A percentile compares a stretch with the other conserved stretches of the same genome.
These are phyloP conservation scores for Neotragus pygmaeus DNA, from an alignment of 2,113 vertebrate genomes.

Conservation along the genomic window DNA sequence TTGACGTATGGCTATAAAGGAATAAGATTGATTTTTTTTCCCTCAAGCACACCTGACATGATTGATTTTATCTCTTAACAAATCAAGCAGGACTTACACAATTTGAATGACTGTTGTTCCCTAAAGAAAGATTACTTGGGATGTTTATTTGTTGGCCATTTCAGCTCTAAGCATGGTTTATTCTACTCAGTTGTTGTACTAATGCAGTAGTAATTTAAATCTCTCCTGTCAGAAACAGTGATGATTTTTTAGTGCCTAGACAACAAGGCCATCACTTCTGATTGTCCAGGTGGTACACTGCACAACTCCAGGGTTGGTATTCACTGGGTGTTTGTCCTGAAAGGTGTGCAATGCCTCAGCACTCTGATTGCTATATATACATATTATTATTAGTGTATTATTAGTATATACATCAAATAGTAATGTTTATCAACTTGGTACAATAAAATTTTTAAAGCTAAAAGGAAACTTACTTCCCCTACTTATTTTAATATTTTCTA, in stretches of 20 bases:
- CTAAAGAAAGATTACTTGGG: not conserved
- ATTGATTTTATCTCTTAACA: not conserved
- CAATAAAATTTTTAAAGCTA: not conserved
- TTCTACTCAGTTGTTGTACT: not conserved
- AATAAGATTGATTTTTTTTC: not conserved
- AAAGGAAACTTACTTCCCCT: not conserved
- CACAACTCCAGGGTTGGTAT: not conserved
- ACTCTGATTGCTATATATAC: not conserved
- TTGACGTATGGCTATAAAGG: not conserved
- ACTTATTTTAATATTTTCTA: not conserved
- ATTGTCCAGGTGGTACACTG: not conserved
- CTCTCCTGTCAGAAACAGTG: not conserved
- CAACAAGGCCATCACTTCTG: not conserved
- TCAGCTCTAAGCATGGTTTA: not conserved
- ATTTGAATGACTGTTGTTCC: not conserved
- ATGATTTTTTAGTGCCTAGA: not conserved
- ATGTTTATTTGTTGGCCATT: not conserved
- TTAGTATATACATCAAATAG: not conserved
- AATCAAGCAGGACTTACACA: not conserved
- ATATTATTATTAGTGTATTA: not conserved
- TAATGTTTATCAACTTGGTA: not conserved
- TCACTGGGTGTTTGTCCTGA: not conserved
- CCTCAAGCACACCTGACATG: not conserved
- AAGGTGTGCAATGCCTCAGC: accelerated
- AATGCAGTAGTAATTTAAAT: not conserved